phyloP scores from a whole-genome alignment of 1,140 invertebrate genomes.

The Heliconius hewitsoni region DNA sequence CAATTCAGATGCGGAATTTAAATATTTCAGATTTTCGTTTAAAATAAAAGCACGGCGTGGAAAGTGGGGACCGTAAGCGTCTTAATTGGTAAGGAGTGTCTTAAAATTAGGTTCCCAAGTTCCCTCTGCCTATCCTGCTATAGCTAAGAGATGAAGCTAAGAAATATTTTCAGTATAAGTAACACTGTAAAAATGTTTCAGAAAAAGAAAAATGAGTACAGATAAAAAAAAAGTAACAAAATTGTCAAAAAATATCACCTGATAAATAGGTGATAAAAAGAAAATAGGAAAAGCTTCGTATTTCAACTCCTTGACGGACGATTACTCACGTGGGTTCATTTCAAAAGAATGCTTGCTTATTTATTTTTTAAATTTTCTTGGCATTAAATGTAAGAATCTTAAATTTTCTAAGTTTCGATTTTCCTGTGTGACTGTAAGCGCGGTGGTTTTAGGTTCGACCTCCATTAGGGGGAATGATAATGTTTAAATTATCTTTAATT shows the following conservation, averaged over 20 bases:
- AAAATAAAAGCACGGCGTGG: too few species aligned
- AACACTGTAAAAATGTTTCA: background rate
- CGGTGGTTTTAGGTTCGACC: background rate
- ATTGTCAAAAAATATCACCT: background rate
- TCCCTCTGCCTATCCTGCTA: too few species aligned
- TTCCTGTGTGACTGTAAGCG: background rate
- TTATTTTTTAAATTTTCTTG: background rate
- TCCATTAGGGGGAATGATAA: background rate
- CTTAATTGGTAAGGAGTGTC: too few species aligned
- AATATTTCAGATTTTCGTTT: too few species aligned
- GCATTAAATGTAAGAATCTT: background rate
- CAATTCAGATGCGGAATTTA: too few species aligned
- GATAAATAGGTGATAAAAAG: background rate
- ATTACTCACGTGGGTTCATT: slow-evolving; percentile 5
- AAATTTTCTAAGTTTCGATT: background rate
- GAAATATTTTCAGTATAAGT: too few species aligned
- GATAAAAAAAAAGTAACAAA: background rate
- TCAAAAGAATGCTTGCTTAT: slow-evolving; percentile 2
- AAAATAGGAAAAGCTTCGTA: background rate
- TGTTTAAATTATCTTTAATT: too few species aligned
- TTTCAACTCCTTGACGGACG: slow-evolving; percentile 8
- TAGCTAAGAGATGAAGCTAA: too few species aligned
- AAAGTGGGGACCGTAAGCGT: too few species aligned
- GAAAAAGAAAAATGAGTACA: background rate
- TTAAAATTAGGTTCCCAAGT: too few species aligned